phyloP scores from a whole-genome alignment of 2,797 vertebrate genomes.

The Catamblyrhynchus diadema region DNA sequence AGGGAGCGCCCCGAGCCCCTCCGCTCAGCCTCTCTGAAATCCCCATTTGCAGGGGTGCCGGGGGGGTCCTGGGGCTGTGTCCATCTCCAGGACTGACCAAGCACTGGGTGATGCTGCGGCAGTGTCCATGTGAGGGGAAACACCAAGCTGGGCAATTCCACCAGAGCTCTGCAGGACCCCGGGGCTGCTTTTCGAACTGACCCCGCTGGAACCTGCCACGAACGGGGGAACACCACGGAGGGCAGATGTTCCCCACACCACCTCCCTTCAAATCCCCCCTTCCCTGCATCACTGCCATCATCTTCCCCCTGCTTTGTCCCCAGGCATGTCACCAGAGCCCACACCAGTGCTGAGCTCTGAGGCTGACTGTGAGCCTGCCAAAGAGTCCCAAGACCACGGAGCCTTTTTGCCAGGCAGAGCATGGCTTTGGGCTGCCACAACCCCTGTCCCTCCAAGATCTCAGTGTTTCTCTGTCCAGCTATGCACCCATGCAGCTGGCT shows the following conservation, averaged over 20 bases:
- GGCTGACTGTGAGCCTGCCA: not conserved
- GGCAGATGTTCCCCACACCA: not conserved
- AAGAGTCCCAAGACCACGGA: not conserved
- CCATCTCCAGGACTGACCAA: accelerated
- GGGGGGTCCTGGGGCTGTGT: not conserved
- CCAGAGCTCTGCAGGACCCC: not conserved
- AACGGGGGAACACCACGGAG: accelerated
- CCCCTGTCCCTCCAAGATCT: not conserved
- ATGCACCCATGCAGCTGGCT: not conserved
- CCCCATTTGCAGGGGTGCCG: not conserved
- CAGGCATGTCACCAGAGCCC: not conserved
- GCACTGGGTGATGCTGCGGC: accelerated
- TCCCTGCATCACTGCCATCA: accelerated
- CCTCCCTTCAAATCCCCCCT: not conserved
- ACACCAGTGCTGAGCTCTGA: not conserved
- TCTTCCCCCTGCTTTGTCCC: not conserved
- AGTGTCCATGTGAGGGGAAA: accelerated
- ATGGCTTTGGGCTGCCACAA: not conserved
- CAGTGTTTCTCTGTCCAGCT: not conserved
- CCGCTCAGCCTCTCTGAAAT: not conserved
- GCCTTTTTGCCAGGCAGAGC: not conserved
- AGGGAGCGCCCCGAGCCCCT: accelerated
- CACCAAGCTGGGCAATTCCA: accelerated
- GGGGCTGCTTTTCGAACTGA: not conserved
- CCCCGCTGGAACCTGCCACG: not conserved